Percentiles rank a stretch among this genome's conserved stretches.
These are phyloP conservation scores for Cantharis rustica DNA, from an alignment of 2,888 invertebrate species.

Conservation along the genomic window DNA sequence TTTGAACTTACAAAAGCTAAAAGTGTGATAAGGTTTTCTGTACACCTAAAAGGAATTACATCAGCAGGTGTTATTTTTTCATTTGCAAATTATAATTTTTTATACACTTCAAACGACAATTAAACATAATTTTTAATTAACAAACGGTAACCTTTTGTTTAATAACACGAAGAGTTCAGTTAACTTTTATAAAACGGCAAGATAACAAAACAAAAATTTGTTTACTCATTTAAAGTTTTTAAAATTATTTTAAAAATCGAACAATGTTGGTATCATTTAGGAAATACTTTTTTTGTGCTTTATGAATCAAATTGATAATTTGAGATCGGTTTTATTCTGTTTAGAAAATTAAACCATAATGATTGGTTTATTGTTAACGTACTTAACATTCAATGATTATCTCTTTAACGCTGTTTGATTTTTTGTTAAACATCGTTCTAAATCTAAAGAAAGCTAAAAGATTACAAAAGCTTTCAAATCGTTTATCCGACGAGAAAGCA, in stretches of 20 bases:
- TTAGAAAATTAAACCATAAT: background rate
- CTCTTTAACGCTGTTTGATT: background rate
- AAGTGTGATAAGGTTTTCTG: background rate
- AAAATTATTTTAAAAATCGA: background rate
- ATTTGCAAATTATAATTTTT: background rate
- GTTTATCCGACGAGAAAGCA: slow-evolving; percentile 14
- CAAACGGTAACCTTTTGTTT: background rate
- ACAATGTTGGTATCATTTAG: background rate
- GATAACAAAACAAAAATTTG: background rate
- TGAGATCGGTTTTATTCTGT: background rate
- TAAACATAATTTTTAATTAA: background rate
- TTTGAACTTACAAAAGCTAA: background rate
- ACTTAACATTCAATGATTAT: background rate
- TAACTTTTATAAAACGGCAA: background rate
- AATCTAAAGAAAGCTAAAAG: slow-evolving; percentile 7
- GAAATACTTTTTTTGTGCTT: background rate
- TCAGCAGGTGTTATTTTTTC: background rate
- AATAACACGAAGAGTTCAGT: background rate
- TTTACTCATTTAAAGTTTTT: background rate
- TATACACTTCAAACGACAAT: background rate
- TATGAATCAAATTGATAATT: background rate
- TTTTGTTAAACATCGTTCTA: background rate
- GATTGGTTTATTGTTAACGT: background rate
- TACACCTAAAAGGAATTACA: background rate
- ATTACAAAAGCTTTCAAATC: slow-evolving; percentile 18